Conservation (phyloP, 2,888 invertebrate genomes). For the Mythimna vitellina region DNA sequence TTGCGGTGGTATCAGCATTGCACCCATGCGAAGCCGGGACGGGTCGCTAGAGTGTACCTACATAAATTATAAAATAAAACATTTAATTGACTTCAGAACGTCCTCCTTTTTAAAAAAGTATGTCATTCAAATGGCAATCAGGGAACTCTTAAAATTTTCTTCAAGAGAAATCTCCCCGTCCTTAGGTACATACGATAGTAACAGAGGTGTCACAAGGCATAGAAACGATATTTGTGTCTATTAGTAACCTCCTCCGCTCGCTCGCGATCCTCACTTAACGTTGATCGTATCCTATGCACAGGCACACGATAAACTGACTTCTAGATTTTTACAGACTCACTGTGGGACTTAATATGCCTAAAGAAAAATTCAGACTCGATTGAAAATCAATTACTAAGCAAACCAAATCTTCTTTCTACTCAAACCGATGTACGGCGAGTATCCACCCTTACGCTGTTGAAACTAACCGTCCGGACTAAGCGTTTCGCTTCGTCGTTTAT, state of each 20-base stretch:
- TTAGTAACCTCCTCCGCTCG: constrained; percentile 47
- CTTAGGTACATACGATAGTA: neutral
- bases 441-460: too few species aligned
- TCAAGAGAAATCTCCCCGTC: neutral
- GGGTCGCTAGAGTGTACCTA: too few species aligned
- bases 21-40: too few species aligned
- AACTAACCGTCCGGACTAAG: too few species aligned
- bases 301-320: constrained; percentile 41
- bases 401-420: too few species aligned
- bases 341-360: too few species aligned
- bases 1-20: too few species aligned
- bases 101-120: neutral
- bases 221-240: constrained; percentile 27
- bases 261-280: constrained; percentile 51
- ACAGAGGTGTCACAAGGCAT: constrained; percentile 37
- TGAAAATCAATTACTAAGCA: neutral
- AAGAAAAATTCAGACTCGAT: neutral
- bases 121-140: neutral
- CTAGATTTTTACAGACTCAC: neutral
- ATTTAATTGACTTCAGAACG: too few species aligned
- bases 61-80: too few species aligned
- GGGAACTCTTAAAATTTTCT: neutral
- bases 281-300: constrained; percentile 70
- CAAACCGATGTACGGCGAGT: too few species aligned
- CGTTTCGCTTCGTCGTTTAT: too few species aligned